A percentile compares a stretch with the other conserved stretches of the same genome.
Evolutionary conservation across 2,888 invertebrate genomes (phyloP).

Genomic region (Synergus umbraculus): DNA sequence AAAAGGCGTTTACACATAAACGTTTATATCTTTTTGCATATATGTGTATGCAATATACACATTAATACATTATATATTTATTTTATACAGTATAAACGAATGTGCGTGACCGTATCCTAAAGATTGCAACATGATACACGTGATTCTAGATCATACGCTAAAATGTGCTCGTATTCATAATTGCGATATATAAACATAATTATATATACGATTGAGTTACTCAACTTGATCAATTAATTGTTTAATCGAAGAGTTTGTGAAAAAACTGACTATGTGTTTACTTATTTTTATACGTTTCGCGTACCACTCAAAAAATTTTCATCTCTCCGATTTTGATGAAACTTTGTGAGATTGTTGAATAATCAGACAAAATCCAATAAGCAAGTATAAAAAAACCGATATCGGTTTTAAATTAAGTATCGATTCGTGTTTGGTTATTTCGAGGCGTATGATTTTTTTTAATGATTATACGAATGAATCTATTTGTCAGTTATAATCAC

Average conservation of each 20-base stretch:
- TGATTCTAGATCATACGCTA: slow-evolving; percentile 21
- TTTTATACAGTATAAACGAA: background rate
- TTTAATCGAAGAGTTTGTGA: slow-evolving; percentile 21
- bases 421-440: background rate
- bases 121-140: slow-evolving; percentile 26
- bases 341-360: too few species aligned
- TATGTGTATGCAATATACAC: background rate
- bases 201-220: slow-evolving; percentile 16
- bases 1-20: background rate
- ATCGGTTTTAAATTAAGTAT: background rate
- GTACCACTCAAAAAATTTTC: background rate
- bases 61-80: background rate
- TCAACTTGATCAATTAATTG: slow-evolving; percentile 23
- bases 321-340: too few species aligned
- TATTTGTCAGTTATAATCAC: slow-evolving; percentile 40
- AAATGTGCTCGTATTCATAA: slow-evolving; percentile 5
- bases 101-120: slow-evolving; percentile 25
- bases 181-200: slow-evolving; percentile 6
- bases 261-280: slow-evolving; percentile 10
- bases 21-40: background rate
- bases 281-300: background rate
- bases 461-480: slow-evolving; percentile 26
- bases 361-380: background rate
- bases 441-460: slow-evolving; percentile 33
- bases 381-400: background rate